These are phyloP conservation scores for Hydraecia micacea DNA, from an alignment of 2,888 invertebrate genomes.

Conservation along the genomic window DNA sequence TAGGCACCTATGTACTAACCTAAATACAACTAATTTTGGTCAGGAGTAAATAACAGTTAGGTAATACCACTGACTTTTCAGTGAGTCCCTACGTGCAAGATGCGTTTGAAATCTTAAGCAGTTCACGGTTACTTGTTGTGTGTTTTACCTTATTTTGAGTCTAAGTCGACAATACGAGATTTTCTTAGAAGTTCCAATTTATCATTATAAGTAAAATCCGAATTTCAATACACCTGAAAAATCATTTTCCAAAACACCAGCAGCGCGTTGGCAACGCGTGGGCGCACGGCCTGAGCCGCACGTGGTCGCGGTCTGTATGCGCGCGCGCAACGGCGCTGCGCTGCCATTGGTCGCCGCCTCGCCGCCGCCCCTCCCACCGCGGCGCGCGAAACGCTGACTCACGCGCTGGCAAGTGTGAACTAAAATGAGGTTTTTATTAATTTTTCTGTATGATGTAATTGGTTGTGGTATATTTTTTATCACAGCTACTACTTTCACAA, in stretches of 20 bases:
- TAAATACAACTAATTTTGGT: background rate
- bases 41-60: background rate
- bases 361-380: conserved; percentile 84
- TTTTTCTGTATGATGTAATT: conserved; percentile 47
- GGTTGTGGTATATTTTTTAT: background rate
- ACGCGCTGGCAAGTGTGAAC: conserved; percentile 65
- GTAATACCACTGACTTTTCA: background rate
- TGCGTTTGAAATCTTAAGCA: no score
- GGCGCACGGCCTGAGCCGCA: conserved; percentile 71
- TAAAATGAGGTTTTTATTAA: conserved; percentile 40
- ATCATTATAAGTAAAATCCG: background rate
- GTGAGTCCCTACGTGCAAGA: background rate
- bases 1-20: background rate
- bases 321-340: conserved; percentile 74
- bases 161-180: background rate
- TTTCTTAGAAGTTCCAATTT: background rate
- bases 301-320: conserved; percentile 78
- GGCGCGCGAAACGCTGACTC: conserved; percentile 76
- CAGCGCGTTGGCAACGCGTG: conserved; percentile 44
- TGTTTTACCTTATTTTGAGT: background rate
- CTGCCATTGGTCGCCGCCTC: conserved; percentile 82
- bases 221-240: conserved; percentile 3
- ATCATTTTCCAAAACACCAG: background rate
- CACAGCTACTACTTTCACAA: background rate
- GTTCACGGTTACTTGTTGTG: background rate